phyloP scores from a whole-genome alignment of 2,113 vertebrate species.

The Oncorhynchus gorbuscha region DNA sequence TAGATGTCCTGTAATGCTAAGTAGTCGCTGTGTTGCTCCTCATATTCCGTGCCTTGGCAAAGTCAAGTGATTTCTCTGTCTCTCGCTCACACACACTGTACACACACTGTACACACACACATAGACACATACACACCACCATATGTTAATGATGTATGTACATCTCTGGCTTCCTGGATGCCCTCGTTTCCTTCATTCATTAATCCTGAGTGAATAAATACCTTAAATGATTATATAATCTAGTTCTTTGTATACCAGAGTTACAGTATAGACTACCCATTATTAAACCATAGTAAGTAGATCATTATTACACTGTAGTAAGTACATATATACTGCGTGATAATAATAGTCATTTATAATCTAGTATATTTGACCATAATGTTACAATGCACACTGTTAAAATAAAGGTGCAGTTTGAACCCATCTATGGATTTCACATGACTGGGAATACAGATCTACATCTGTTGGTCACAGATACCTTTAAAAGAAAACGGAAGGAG shows the following conservation, averaged over 20 bases:
- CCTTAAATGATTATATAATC: slow-evolving; percentile 33
- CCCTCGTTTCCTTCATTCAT: slow-evolving; percentile 64
- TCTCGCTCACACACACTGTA: too few species aligned
- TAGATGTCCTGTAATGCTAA: too few species aligned
- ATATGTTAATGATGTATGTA: slow-evolving; percentile 54
- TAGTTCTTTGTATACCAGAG: background rate
- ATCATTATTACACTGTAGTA: background rate
- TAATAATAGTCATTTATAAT: too few species aligned
- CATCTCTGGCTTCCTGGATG: slow-evolving; percentile 51
- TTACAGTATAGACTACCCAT: background rate
- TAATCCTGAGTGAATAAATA: slow-evolving; percentile 66
- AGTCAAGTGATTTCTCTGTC: background rate
- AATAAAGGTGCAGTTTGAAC: too few species aligned
- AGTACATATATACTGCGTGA: background rate
- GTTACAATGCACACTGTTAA: background rate
- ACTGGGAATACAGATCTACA: too few species aligned
- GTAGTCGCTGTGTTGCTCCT: too few species aligned
- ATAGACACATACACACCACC: background rate
- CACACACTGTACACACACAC: too few species aligned
- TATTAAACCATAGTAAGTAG: background rate
- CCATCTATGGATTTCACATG: too few species aligned
- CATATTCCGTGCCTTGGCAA: background rate
- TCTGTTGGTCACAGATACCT: too few species aligned
- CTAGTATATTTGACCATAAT: background rate
- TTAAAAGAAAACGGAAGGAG: too few species aligned